phyloP scores from a whole-genome alignment of 2,113 vertebrate species.

The Hystrix brachyura region DNA sequence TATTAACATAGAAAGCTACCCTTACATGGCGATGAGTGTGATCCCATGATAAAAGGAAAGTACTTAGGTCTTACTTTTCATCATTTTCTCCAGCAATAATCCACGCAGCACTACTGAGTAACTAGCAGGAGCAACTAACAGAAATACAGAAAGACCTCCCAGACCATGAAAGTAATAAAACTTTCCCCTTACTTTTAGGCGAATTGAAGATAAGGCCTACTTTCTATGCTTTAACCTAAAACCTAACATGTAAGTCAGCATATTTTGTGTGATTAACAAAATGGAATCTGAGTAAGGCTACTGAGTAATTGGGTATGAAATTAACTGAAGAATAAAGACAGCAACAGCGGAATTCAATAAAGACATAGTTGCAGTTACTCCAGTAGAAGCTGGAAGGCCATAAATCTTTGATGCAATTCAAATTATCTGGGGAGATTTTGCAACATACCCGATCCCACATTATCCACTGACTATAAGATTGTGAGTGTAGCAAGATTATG shows the following conservation, averaged over 20 bases:
- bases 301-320: background rate
- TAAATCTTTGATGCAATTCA: background rate
- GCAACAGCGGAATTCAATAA: background rate
- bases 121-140: background rate
- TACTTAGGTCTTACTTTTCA: background rate
- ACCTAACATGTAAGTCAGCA: background rate
- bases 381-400: background rate
- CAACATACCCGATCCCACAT: background rate
- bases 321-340: background rate
- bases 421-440: background rate
- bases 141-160: background rate
- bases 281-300: background rate
- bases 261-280: background rate
- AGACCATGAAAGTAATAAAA: background rate
- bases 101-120: background rate
- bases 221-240: background rate
- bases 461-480: background rate
- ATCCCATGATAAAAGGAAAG: background rate
- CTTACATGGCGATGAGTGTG: background rate
- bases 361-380: background rate
- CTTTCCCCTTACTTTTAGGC: background rate
- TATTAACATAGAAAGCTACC: background rate
- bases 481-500: background rate
- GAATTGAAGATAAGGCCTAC: slow-evolving; percentile 10
- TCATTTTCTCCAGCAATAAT: background rate